Base-by-base conservation (phyloP, 1,140 invertebrate genomes). In the Portunus trituberculatus region DNA sequence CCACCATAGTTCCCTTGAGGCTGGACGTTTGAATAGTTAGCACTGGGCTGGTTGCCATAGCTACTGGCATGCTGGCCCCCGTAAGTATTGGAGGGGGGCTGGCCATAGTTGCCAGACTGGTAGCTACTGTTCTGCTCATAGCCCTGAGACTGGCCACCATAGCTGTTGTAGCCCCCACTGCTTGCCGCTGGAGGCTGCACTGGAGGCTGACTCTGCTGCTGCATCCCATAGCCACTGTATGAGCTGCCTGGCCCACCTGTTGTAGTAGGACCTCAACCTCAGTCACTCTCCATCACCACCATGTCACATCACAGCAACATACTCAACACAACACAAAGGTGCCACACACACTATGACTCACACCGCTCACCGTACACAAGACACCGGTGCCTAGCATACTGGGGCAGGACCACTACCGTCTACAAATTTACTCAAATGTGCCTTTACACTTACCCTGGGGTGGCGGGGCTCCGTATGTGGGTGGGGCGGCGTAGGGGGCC, bases 1-100 rank as follows among this genome's bases (percentile, higher is more conserved):
- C 96, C 94, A 28, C 96, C 96, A 95, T 96, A 96, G 48, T 46
- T 95, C 83, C 96, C 96, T 46, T 95, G 94, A 46, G 94, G 94
- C 84, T 90, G 96, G 29, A 94, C 52, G 48, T 82, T 67, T 45
- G 96, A 93, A 87, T 95, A 95, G 94, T 86, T 95, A 88, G 94
- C 59, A 93, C 86, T 93, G 48, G 96, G 96, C 83, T 95, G 96
- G 52, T 87, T 95, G 83, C 96, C 94, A 95, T 96, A 96, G 39
- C 67, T 91, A 95, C 92, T 96, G 89, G 92, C 59, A 48, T 92
- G 95, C 76, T 92, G 93, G 59, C 92, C 94, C 46, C 94, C 94
- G 89, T 95, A 96, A 48, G 45, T 91, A 91, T 59, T 95, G 76
- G 94, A 82, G 8, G 96, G 96, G 76, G 96, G 87, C 83, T 93